Conservation (phyloP, 2,888 invertebrate genomes). For the Monopis laevigella region DNA sequence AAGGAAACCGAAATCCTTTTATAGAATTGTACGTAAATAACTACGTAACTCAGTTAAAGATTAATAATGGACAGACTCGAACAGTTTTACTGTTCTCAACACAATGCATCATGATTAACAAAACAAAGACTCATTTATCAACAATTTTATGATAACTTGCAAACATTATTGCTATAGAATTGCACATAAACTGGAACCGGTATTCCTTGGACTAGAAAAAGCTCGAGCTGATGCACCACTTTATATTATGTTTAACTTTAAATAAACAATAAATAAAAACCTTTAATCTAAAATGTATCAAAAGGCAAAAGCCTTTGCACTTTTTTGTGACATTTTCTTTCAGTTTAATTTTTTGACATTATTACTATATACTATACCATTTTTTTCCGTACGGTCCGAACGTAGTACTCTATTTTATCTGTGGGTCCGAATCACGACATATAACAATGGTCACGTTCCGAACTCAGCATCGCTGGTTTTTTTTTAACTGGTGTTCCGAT, state of each 20-base stretch:
- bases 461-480: too few species aligned
- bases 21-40: neutral
- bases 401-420: too few species aligned
- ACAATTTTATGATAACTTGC: constrained; percentile 34
- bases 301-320: constrained; percentile 40
- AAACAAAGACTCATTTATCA: constrained; percentile 55
- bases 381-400: too few species aligned
- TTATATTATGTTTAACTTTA: neutral
- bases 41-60: neutral
- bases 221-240: neutral
- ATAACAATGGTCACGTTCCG: too few species aligned
- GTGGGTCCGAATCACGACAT: too few species aligned
- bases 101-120: constrained; percentile 11
- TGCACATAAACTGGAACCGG: constrained; percentile 19
- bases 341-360: constrained; percentile 50
- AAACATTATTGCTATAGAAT: constrained; percentile 9
- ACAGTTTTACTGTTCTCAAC: neutral
- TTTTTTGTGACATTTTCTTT: constrained; percentile 29
- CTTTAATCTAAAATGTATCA: constrained; percentile 10
- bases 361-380: too few species aligned
- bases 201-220: constrained; percentile 8
- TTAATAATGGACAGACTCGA: neutral
- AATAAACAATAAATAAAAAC: constrained; percentile 2
- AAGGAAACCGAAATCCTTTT: too few species aligned
- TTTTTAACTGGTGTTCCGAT: too few species aligned